Base-by-base conservation (phyloP, 2,888 invertebrate genomes). In the Andrena praecox region DNA sequence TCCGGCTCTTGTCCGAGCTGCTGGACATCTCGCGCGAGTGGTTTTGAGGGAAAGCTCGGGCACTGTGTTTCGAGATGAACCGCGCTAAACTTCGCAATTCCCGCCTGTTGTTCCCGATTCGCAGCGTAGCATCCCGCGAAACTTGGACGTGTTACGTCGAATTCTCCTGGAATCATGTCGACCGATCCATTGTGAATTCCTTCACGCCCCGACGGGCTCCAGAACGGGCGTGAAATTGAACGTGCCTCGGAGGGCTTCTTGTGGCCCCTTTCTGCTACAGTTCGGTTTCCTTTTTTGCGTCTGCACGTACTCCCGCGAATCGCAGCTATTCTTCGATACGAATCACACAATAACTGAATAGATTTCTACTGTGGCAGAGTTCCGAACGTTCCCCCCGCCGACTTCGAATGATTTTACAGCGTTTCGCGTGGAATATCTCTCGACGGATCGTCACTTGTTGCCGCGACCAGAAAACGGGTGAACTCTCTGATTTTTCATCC, bases 181-280 rank as follows among this genome's bases (percentile, higher is more conserved):
- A 56, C 68, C 59, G 72, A 80, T 79, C 52, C 62, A 33, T 35
- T 24, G 52, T 24, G 60, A 62, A 80, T 50, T 63, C 52, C 48
- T 31, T 60, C 35, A 52, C 66, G 69, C 29, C 29, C 20, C 59
- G 56, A 10, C 31, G 7, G 63, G 10, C 5, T 35, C 35, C 62
- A 29, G 50, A 16, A 75, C 50, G 52, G 69, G 42, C 71, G 70
- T 70, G 73, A 84, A 84, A 80, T 80, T 77, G 76, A 63, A 70
- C 27, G 29, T 72, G 35, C 24, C 31, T 24, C 27, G 20, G 7
- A 7, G 35, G 27, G 62, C 8, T 56, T 63, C 35, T 48, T 29
- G 0, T 12, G 2, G 2, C 29, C 48, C 27, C 24, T 33, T 29
- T n/a, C 35, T 16, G 42, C 24, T 24, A 12, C 24, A 50, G 48